Base-by-base conservation (phyloP, 2,797 vertebrate species). In the Phataginus tetradactyla region DNA sequence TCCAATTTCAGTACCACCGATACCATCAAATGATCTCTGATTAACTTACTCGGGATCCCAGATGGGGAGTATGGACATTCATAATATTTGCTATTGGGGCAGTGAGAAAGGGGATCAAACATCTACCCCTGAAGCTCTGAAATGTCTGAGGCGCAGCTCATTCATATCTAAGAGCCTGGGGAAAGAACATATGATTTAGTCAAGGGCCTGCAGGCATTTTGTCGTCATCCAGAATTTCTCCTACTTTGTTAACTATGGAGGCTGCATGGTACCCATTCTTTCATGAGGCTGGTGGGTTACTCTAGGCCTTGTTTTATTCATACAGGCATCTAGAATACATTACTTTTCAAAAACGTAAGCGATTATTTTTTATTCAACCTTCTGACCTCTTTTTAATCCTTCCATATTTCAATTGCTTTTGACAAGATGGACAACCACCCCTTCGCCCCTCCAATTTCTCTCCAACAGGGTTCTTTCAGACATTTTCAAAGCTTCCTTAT, bases 231-330 rank as follows among this genome's bases (percentile, higher is more conserved):
- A 18, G 6, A 3, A 13, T 37, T 59, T 49, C 23, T 59, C 27
- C 20, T 3, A 7, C 20, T 59, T 8, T 63, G 25, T 86, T 27
- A 61, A 59, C 29, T 3, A 51, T 8, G 57, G 69, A 87, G 25
- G 64, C 20, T 29, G n/a, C 4, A 0, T 10, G 14, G 17, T 0
- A 13, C 8, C 42, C 5, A 4, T 32, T 39, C 21, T 29, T 27
- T 23, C 27, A 0, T 5, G 32, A 75, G 29, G 87, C 83, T 63
- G 23, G 17, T 17, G 12, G 68, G 10, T n/a, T 68, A 18, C 63
- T 45, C 9, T 7, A 23, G 42, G 15, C 75, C 64, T 20, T 71
- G 14, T 51, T 91, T 90, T 66, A 49, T 57, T 55, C 4, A 51
- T 37, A 32, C 2, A 18, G 57, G n/a, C 6, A 49, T 14, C 63